These are phyloP conservation scores for Sternotherus odoratus DNA, from an alignment of 2,797 vertebrate species.

Conservation along the genomic window DNA sequence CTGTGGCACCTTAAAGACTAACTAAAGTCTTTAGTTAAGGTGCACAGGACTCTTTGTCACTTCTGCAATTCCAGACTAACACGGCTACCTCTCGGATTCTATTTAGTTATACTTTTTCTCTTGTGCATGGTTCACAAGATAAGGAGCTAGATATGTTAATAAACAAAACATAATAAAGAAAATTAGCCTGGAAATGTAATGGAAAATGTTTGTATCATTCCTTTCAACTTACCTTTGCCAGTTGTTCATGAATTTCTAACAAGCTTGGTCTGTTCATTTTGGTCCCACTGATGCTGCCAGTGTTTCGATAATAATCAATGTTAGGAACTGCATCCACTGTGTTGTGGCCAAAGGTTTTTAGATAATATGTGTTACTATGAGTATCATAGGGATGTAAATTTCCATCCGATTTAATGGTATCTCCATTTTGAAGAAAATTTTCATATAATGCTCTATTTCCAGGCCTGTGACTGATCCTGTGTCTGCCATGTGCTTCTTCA, in stretches of 20 bases:
- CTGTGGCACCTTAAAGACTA: too few relatives aligned
- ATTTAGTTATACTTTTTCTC: conserved; percentile 27
- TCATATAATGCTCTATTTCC: conserved; percentile 83
- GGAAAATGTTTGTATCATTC: neutral
- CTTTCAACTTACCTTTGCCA: conserved; percentile 90
- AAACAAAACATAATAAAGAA: conserved; percentile 47
- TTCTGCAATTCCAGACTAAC: too few relatives aligned
- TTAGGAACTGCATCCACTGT: conserved; percentile 94
- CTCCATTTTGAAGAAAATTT: conserved; percentile 83
- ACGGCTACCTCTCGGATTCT: too few relatives aligned
- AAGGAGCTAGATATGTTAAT: conserved; percentile 48
- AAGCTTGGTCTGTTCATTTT: conserved; percentile 91
- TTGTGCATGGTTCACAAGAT: conserved; percentile 36
- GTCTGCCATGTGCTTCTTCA: conserved; percentile 76
- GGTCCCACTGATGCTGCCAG: conserved; percentile 92
- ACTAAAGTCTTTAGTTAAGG: too few relatives aligned
- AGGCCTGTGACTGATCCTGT: conserved; percentile 81
- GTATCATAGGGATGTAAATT: conserved; percentile 84
- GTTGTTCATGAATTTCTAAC: conserved; percentile 94
- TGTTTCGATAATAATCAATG: conserved; percentile 97
- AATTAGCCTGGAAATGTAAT: conserved; percentile 38
- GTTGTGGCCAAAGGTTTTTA: conserved; percentile 93
- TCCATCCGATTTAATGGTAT: conserved; percentile 80
- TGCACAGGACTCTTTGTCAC: too few relatives aligned
- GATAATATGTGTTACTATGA: conserved; percentile 83